Evolutionary conservation across 2,888 invertebrate genomes (phyloP), one percentile per base, ranked within the genome.

Genomic region (Frankliniella intonsa): DNA sequence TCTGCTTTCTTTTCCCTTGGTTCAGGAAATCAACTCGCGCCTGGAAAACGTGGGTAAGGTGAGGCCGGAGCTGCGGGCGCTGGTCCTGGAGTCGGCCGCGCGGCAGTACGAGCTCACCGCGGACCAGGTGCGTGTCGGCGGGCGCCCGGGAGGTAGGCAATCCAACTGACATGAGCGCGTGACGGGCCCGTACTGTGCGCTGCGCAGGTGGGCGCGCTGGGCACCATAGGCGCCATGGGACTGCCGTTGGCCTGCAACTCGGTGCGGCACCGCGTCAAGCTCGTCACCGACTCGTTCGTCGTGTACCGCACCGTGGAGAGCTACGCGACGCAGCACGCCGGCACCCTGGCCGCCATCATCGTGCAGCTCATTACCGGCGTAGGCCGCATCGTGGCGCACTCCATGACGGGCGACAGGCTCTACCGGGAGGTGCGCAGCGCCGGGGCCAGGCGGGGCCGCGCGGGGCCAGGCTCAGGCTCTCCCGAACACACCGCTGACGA

Each of bases 231-330:
- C 69, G 25, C 25, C 3, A 25, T 76, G 69, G 69, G 69, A 7
- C 25, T 76, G 25, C 69, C 69, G 25, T 8, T 76, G 69, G 69
- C 69, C 11, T 76, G 69, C 69, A 76, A 76, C 69, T 1, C 69
- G 25, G 10, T 76, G 11, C 69, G 69, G 11, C 69, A 76, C 25
- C 69, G 69, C 22, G 25, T 76, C 25, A 76, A 76, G 69, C 69
- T 76, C 11, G 69, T 76, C 69, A 76, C 69, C 25, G 69, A 76
- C 69, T 76, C 69, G 69, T 76, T 22, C 25, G 22, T 76, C 69
- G 69, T 76, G 69, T 76, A 76, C 69, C 69, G 69, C 69, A 8
- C n/a, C 69, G 25, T 76, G 12, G 69, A 76, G 25, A 76, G 22
- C 22, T 62, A 7, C 62, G 69, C 22, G 22, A 25, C 10, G 12